A percentile compares a stretch with the other conserved stretches of the same genome.
These are phyloP conservation scores for Panagrolaimus sp. DNA, from an alignment of 1,140 invertebrate species.

Conservation along the genomic window DNA sequence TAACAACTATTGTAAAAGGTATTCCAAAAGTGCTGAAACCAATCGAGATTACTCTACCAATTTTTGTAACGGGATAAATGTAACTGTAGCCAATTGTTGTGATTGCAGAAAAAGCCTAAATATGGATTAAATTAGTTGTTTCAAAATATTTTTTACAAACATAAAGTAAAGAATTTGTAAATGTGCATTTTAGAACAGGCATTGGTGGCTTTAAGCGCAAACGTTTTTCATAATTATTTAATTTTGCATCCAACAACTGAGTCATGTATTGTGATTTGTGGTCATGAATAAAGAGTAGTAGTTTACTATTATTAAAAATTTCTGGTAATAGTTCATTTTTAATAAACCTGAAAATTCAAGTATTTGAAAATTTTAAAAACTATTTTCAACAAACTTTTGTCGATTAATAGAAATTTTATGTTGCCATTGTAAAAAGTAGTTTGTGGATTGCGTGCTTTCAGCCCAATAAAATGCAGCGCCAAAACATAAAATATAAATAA, in stretches of 20 bases:
- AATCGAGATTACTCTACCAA: neutral
- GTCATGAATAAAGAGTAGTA: conserved; percentile 7
- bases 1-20: conserved; percentile 1
- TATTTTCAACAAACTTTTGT: neutral
- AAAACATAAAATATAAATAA: neutral
- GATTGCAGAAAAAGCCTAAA: neutral
- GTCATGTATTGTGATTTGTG: conserved; percentile 16
- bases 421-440: neutral
- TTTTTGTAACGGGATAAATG: conserved; percentile 15
- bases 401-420: neutral
- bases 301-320: conserved; percentile 13
- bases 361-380: neutral
- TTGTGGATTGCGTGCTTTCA: neutral
- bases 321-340: conserved; percentile 2
- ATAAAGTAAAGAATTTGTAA: conserved; percentile 5
- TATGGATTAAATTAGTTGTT: neutral
- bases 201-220: neutral
- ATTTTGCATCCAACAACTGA: neutral
- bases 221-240: neutral
- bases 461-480: neutral
- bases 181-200: neutral
- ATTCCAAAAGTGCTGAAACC: neutral
- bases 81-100: conserved; percentile 13
- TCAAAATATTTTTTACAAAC: neutral
- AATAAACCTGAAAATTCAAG: neutral